Conservation (phyloP, 2,888 invertebrate genomes). For the Balanococcus diminutus region DNA sequence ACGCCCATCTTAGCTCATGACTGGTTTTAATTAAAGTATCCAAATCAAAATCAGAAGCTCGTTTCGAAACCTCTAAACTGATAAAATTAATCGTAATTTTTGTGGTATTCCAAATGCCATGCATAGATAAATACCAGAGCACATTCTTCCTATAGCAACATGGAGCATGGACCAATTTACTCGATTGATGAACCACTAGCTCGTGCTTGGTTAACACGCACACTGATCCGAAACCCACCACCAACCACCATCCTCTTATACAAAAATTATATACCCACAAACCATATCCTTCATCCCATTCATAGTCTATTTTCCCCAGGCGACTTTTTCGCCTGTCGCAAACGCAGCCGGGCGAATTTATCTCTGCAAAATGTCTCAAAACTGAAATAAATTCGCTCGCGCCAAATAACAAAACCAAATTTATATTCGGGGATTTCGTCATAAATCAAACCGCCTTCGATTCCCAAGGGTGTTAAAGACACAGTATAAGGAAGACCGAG, state of each 20-base stretch:
- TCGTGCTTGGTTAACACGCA: not conserved
- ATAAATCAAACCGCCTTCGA: constrained; percentile 46
- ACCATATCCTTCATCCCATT: not conserved
- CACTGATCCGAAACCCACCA: not conserved
- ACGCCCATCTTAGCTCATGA: constrained; percentile 25
- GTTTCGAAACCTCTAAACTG: constrained; percentile 42
- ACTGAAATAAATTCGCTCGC: constrained; percentile 43
- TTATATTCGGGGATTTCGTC: constrained; percentile 35
- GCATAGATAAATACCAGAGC: not conserved
- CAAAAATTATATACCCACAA: not conserved
- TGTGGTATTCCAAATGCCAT: not conserved
- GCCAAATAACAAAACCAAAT: constrained; percentile 38
- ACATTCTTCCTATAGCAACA: not conserved
- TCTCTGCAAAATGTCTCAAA: constrained; percentile 34
- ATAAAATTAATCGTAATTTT: constrained; percentile 39
- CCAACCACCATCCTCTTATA: not conserved
- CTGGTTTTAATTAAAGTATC: constrained; percentile 42
- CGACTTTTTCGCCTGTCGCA: constrained; percentile 6
- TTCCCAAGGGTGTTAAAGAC: constrained; percentile 42
- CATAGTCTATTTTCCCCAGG: not conserved
- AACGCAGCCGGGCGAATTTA: not conserved
- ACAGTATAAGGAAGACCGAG: not conserved
- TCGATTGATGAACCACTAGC: not conserved
- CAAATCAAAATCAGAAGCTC: constrained; percentile 38
- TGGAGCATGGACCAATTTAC: not conserved